Percentiles rank a stretch among this genome's conserved stretches.
Evolutionary conservation across 1,140 invertebrate species (phyloP).

Genomic region (Drosophila nannoptera): DNA sequence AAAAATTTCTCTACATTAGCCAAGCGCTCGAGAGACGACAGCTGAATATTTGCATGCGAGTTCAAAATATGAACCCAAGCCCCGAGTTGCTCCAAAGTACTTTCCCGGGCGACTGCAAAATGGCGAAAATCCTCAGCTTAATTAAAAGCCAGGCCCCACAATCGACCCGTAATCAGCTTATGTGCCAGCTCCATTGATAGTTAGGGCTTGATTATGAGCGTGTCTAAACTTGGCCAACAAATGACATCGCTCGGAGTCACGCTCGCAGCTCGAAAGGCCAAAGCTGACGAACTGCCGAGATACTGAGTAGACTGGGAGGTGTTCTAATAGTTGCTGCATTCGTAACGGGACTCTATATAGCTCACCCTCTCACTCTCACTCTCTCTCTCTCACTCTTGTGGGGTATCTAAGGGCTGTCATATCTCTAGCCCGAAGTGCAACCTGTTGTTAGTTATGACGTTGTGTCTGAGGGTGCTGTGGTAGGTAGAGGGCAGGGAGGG

Average conservation of each 20-base stretch:
- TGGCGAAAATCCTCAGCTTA: constrained; percentile 11
- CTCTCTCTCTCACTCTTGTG: no score
- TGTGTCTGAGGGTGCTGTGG: constrained; percentile 5
- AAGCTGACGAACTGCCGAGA: neutral
- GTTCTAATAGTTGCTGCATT: no score
- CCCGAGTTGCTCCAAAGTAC: neutral
- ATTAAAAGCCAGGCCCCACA: constrained; percentile 27
- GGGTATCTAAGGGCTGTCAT: neutral
- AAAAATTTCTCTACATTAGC: constrained; percentile 66
- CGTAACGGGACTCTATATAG: no score
- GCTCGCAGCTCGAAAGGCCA: neutral
- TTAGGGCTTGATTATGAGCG: constrained; percentile 52
- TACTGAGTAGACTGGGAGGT: neutral
- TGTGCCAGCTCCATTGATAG: constrained; percentile 62
- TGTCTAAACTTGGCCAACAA: constrained; percentile 44
- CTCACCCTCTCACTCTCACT: no score
- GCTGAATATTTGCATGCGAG: constrained; percentile 18
- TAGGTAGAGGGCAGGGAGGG: constrained; percentile 9
- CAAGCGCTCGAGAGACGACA: constrained; percentile 11
- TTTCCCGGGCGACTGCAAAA: constrained; percentile 1
- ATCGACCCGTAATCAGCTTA: constrained; percentile 73
- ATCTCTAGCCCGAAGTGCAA: constrained; percentile 23
- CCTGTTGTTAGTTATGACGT: constrained; percentile 52
- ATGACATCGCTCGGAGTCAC: constrained; percentile 43
- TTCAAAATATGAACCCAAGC: constrained; percentile 20